These are phyloP conservation scores for Micronycteris hirsuta DNA, from an alignment of 2,113 vertebrate genomes.

Conservation along the genomic window DNA sequence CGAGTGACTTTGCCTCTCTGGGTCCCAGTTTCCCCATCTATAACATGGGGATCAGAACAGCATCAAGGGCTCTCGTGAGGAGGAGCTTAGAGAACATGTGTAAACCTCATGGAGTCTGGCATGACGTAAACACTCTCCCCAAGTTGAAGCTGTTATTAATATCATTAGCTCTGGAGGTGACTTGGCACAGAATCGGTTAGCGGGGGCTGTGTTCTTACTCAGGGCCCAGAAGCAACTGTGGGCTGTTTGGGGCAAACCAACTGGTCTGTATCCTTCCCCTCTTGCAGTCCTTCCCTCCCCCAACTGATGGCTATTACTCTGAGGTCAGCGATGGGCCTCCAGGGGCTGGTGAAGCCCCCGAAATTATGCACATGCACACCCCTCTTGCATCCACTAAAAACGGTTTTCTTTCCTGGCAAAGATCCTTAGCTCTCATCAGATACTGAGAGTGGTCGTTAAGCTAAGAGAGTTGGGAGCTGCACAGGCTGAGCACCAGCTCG, in stretches of 20 bases:
- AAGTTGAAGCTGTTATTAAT: fast-evolving
- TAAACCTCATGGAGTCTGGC: fast-evolving
- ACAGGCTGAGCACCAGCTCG: neutral
- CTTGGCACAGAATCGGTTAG: neutral
- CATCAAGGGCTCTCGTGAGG: neutral
- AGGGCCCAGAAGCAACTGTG: neutral
- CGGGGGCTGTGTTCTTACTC: too few species aligned
- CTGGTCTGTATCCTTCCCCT: neutral
- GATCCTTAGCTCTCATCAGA: neutral
- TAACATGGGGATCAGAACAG: neutral
- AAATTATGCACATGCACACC: neutral
- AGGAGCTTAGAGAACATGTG: neutral
- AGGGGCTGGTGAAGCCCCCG: neutral
- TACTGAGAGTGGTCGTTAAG: too few species aligned
- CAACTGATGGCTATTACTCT: neutral
- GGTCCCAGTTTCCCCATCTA: neutral
- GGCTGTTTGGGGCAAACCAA: neutral
- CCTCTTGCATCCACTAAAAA: neutral
- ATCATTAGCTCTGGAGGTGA: neutral
- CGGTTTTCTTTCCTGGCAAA: neutral
- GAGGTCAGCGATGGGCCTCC: neutral
- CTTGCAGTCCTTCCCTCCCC: neutral
- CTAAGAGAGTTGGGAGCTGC: neutral
- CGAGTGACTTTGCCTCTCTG: neutral
- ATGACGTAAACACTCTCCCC: too few species aligned